Evolutionary conservation across 2,113 vertebrate species (phyloP), one percentile per base, ranked within the genome.

Genomic region (Sinocyclocheilus grahami): DNA sequence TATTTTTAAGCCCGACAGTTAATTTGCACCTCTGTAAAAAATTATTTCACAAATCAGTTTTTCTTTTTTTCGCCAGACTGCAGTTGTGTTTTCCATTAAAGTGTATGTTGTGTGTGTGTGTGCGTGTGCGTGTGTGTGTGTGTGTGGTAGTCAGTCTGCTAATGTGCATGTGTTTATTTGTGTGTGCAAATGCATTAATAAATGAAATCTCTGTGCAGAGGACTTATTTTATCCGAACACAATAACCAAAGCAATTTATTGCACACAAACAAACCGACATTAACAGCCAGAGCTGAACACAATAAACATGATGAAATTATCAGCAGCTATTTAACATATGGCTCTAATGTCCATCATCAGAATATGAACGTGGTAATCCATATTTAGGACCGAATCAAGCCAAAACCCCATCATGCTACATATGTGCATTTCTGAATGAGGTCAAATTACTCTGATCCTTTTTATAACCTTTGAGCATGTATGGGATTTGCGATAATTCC

Each of bases 1-100:
- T 33, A 39, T 58, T 86, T 67, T 69, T n/a, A 75, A 37, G 22
- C 63, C 63, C 33, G n/a, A 37, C 60, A 67, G 37, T 79, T 20
- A 42, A 83, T 69, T 82, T 82, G 42, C 46, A 82, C 63, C 63
- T 69, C 63, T 53, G 46, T 51, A 69, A n/a, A 82, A 82, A 82
- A 82, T 11, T 3, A 33, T 69, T 82, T 82, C 24, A 51, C 27
- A 87, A 89, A 89, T 88, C 58, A 67, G 63, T 79, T 89, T 33
- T 42, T 81, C 80, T 7, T 27, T 62, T 46, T 87, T 89, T 88
- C 18, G 13, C 62, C 12, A 3, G 10, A 72, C n/a, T 72, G 39
- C 76, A 88, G 46, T 85, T 74, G 37, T 88, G 74, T 85, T 53
- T 74, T 83, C 37, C 78, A 85, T 69, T 85, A 78, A 14, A 48